These are phyloP conservation scores for Gasterosteus nipponicus DNA, from an alignment of 2,113 vertebrate species.

Conservation along the genomic window DNA sequence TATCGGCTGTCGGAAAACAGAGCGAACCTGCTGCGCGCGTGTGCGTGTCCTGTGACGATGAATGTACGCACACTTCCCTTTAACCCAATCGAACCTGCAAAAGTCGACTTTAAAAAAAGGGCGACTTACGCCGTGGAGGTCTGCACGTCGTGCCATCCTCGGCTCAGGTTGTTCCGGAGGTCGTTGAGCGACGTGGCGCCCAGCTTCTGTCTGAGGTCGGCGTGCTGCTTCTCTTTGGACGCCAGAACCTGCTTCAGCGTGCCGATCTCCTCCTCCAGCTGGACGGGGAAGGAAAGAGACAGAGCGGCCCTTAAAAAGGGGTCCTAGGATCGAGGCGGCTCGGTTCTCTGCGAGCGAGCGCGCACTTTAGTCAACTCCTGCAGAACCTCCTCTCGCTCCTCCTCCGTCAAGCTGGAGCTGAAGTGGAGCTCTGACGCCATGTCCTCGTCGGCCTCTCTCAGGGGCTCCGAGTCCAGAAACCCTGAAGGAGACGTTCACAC, in stretches of 20 bases:
- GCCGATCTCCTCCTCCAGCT: conserved; percentile 95
- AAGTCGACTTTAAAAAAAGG: background rate
- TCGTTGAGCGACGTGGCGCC: conserved; percentile 90
- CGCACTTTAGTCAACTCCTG: conserved; percentile 89
- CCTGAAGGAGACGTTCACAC: conserved; percentile 75
- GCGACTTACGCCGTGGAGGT: conserved; percentile 89
- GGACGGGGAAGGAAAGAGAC: conserved; percentile 24
- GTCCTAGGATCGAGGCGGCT: too few species aligned
- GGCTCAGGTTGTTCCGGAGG: conserved; percentile 91
- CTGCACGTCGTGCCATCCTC: conserved; percentile 95
- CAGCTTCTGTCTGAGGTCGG: conserved; percentile 93
- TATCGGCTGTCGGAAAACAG: conserved; percentile 1
- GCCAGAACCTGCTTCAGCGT: conserved; percentile 92
- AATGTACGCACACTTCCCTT: background rate
- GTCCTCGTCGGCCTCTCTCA: conserved; percentile 89
- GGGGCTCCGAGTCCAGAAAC: conserved; percentile 87
- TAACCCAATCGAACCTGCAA: background rate
- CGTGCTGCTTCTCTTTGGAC: conserved; percentile 93
- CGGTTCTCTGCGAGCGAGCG: background rate
- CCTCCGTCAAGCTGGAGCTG: conserved; percentile 85
- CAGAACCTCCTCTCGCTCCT: conserved; percentile 92
- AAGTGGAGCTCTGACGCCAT: conserved; percentile 86
- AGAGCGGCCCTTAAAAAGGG: background rate
- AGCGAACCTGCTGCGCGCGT: background rate
- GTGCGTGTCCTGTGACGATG: conserved; percentile 14